Conservation (phyloP, 92 coral and sea anemone genomes). For the Porites evermanni region DNA sequence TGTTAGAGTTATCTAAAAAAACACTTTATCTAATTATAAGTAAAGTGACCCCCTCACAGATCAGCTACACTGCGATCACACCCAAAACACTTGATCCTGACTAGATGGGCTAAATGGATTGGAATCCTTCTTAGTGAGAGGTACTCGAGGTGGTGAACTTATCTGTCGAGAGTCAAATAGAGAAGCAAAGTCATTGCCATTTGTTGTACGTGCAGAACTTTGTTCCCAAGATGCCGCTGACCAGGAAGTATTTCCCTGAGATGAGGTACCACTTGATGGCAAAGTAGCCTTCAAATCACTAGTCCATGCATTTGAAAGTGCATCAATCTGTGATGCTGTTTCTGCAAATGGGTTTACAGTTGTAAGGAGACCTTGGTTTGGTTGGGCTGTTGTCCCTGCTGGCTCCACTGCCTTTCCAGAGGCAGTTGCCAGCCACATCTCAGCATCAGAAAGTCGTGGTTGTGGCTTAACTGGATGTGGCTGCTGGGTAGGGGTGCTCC, state of each 20-base stretch:
- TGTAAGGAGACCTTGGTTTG: conserved; percentile 81
- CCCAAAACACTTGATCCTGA: conserved; percentile 48
- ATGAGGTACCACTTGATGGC: conserved; percentile 58
- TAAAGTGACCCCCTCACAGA: conserved; percentile 3
- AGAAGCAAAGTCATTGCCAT: conserved; percentile 74
- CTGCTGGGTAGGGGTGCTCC: conserved; percentile 28
- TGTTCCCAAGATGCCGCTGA: conserved; percentile 37
- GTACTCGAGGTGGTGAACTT: conserved; percentile 51
- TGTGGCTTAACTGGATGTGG: conserved; percentile 31
- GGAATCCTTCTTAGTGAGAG: conserved; percentile 42
- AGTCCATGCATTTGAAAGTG: conserved; percentile 90
- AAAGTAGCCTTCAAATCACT: conserved; percentile 70
- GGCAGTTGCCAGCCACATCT: conserved; percentile 86
- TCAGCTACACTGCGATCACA: conserved; percentile 6
- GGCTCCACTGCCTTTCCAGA: conserved; percentile 55
- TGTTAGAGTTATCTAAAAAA: not conserved
- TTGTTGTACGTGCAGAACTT: conserved; percentile 33
- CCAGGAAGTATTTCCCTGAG: conserved; percentile 40
- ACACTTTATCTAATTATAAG: not conserved
- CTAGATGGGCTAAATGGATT: conserved; percentile 39
- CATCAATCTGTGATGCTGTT: conserved; percentile 69
- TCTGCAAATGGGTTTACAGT: conserved; percentile 82
- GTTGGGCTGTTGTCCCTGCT: conserved; percentile 39
- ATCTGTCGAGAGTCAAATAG: conserved; percentile 64
- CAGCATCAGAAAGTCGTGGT: conserved; percentile 79